These are phyloP conservation scores for Drosophila lacteicornis DNA, from an alignment of 1,140 invertebrate genomes.

Conservation along the genomic window DNA sequence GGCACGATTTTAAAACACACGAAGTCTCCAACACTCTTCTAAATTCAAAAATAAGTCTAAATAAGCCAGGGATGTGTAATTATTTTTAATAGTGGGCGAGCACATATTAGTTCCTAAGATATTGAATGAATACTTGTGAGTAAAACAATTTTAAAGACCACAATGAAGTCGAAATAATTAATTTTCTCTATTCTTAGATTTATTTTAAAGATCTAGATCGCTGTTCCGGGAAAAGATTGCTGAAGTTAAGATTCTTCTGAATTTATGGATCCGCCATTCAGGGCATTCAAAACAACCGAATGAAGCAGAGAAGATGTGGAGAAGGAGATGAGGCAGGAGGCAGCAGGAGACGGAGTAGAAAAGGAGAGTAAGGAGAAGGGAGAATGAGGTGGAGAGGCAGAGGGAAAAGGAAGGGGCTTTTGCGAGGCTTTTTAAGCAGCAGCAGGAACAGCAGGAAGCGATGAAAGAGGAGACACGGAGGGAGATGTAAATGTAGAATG, in stretches of 20 bases:
- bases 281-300: slow-evolving; percentile 24
- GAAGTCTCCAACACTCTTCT: slow-evolving; percentile 22
- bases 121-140: too few species aligned
- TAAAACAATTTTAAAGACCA: too few species aligned
- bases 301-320: background rate
- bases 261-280: background rate
- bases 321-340: background rate
- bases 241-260: background rate
- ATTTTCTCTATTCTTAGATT: too few species aligned
- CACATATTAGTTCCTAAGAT: too few species aligned
- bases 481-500: background rate
- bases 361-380: background rate
- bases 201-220: background rate
- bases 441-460: slow-evolving; percentile 52
- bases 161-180: too few species aligned
- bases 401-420: slow-evolving; percentile 8
- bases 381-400: background rate
- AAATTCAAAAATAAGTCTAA: background rate
- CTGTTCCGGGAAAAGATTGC: background rate
- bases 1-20: slow-evolving; percentile 1
- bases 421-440: slow-evolving; percentile 36
- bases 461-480: slow-evolving; percentile 15
- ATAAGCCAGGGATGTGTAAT: too few species aligned
- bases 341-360: background rate
- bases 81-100: too few species aligned